Evolutionary conservation across 1,140 invertebrate species (phyloP).

Genomic region (Apis laboriosa): DNA sequence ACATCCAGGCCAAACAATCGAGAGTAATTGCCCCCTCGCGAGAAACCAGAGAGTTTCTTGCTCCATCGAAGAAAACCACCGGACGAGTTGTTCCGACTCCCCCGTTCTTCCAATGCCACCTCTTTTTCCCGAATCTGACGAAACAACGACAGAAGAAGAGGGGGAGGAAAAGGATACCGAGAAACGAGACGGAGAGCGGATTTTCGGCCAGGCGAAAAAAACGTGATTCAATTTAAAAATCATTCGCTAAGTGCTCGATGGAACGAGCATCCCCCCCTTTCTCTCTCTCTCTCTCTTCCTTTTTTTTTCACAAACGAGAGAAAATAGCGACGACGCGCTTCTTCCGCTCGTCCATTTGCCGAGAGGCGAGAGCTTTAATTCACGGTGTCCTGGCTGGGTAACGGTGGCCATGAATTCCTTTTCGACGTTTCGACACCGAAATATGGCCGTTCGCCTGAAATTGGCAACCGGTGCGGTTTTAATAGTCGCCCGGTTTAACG

Average conservation of each 20-base stretch:
- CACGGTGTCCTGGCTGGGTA: slow-evolving; percentile 45
- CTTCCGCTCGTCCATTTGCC: slow-evolving; percentile 56
- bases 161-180: too few species aligned
- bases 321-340: slow-evolving; percentile 52
- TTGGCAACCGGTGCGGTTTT: slow-evolving; percentile 54
- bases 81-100: slow-evolving; percentile 23
- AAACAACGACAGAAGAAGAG: background rate
- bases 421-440: slow-evolving; percentile 64
- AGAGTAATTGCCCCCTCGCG: slow-evolving; percentile 36
- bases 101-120: background rate
- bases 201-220: background rate
- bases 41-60: slow-evolving; percentile 48
- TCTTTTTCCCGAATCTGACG: slow-evolving; percentile 4
- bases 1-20: slow-evolving; percentile 43
- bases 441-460: slow-evolving; percentile 51
- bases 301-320: slow-evolving; percentile 34
- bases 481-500: slow-evolving; percentile 51
- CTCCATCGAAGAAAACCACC: slow-evolving; percentile 40
- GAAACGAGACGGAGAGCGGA: background rate
- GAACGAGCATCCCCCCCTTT: slow-evolving; percentile 38
- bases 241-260: slow-evolving; percentile 72
- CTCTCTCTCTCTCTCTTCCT: background rate
- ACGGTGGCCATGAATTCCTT: slow-evolving; percentile 54
- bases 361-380: slow-evolving; percentile 53
- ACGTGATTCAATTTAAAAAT: slow-evolving; percentile 76